These are phyloP conservation scores for Sphenodon punctatus DNA, from an alignment of 2,797 vertebrate species.

Conservation along the genomic window DNA sequence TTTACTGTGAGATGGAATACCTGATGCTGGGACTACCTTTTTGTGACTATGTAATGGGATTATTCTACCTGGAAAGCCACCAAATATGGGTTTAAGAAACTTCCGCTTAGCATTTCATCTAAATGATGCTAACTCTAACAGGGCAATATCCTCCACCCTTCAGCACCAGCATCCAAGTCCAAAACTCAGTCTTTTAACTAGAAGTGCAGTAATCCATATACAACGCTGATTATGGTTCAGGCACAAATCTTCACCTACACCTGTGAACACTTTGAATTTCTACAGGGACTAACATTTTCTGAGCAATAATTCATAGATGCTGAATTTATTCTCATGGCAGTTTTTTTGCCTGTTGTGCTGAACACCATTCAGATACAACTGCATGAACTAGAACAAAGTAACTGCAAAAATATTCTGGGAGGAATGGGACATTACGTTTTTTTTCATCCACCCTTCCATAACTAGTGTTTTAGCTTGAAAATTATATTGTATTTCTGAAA, in stretches of 20 bases:
- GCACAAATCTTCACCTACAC: no score
- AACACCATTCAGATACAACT: neutral
- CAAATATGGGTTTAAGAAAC: neutral
- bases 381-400: neutral
- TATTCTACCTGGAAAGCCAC: neutral
- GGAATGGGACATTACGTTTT: neutral
- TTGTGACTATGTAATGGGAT: neutral
- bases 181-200: neutral
- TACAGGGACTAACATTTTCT: fast-evolving
- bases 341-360: neutral
- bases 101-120: fast-evolving
- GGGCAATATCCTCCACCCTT: neutral
- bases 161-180: neutral
- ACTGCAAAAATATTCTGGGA: neutral
- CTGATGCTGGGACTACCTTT: neutral
- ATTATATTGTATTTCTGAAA: neutral
- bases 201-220: neutral
- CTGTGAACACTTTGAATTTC: neutral
- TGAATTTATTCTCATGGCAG: neutral
- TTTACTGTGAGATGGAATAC: fast-evolving
- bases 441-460: neutral
- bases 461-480: neutral
- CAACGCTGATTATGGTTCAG: no score
- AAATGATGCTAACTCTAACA: fast-evolving
- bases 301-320: neutral